A percentile compares a stretch with the other conserved stretches of the same genome.
These are phyloP conservation scores for Arbacia lixula DNA, from an alignment of 53 echinoderm and acorn worm genomes.

Conservation along the genomic window DNA sequence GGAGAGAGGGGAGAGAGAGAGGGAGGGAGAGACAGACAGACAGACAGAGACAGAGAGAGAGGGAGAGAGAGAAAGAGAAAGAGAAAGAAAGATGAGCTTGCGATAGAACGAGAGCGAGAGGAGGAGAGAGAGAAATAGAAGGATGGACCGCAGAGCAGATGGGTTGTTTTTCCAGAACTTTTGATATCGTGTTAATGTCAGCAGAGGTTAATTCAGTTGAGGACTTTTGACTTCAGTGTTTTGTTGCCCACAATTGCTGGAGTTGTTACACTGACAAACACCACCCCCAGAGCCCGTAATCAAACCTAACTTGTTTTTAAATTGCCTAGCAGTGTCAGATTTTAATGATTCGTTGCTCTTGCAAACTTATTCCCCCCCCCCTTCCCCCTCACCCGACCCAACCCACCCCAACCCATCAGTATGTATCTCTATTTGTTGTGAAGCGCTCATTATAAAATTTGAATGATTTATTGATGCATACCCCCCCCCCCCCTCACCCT, in stretches of 20 bases:
- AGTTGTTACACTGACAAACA: slow-evolving; percentile 62
- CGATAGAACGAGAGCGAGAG: too few relatives aligned
- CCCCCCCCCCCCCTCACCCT: background rate
- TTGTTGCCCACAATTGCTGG: slow-evolving; percentile 41
- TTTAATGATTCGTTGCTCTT: background rate
- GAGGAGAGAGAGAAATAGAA: background rate
- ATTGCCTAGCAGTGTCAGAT: slow-evolving; percentile 24
- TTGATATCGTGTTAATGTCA: slow-evolving; percentile 1
- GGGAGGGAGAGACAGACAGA: background rate
- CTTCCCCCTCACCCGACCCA: background rate
- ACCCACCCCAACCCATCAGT: background rate
- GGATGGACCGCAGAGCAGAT: too few relatives aligned
- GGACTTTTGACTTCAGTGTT: slow-evolving; percentile 25
- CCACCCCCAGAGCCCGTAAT: slow-evolving; percentile 11
- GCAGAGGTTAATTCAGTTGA: slow-evolving; percentile 39
- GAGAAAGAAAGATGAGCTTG: background rate
- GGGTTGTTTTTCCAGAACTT: background rate
- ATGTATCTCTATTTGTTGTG: background rate
- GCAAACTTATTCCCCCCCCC: background rate
- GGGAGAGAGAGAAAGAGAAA: background rate
- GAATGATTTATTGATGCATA: too few relatives aligned
- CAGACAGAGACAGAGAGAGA: background rate
- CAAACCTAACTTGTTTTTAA: slow-evolving; percentile 43
- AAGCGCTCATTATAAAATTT: too few relatives aligned
- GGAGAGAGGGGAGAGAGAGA: background rate